Conservation (phyloP, 2,888 invertebrate genomes). For the Camptogramma bilineatum region DNA sequence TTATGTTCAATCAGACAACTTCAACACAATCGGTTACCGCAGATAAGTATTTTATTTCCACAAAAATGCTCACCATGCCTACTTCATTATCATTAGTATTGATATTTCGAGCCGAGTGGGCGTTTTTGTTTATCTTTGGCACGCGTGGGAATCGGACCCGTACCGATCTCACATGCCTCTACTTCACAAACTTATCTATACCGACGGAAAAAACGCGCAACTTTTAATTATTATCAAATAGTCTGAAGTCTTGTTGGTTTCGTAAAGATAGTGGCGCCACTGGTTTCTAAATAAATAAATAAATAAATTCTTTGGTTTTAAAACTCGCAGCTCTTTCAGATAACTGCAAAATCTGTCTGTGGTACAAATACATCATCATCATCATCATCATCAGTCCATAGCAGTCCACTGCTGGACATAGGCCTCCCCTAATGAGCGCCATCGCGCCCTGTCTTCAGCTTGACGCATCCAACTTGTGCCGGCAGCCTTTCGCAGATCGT, state of each 20-base stretch:
- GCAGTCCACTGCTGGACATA: no score
- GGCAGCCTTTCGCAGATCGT: no score
- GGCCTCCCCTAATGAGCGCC: no score
- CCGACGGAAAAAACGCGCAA: conserved; percentile 13
- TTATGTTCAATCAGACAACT: background rate
- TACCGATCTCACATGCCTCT: conserved; percentile 62
- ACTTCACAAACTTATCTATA: conserved; percentile 28
- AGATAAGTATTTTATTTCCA: conserved; percentile 16
- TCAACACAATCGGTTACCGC: conserved; percentile 13
- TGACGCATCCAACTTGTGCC: no score
- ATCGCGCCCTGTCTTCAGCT: no score
- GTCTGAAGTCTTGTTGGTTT: background rate
- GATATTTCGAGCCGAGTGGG: conserved; percentile 60
- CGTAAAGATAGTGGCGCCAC: background rate
- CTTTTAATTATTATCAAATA: conserved; percentile 8
- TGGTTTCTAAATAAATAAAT: no score
- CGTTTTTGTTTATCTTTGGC: conserved; percentile 71
- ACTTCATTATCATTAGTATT: conserved; percentile 67
- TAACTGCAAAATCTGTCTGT: no score
- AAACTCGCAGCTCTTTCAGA: no score
- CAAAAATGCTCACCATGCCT: conserved; percentile 50
- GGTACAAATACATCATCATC: no score
- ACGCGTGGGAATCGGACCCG: conserved; percentile 73
- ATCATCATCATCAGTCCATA: no score
- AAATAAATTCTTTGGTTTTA: no score